Evolutionary conservation across 2,113 vertebrate species (phyloP).

Genomic region (Empidonax traillii): DNA sequence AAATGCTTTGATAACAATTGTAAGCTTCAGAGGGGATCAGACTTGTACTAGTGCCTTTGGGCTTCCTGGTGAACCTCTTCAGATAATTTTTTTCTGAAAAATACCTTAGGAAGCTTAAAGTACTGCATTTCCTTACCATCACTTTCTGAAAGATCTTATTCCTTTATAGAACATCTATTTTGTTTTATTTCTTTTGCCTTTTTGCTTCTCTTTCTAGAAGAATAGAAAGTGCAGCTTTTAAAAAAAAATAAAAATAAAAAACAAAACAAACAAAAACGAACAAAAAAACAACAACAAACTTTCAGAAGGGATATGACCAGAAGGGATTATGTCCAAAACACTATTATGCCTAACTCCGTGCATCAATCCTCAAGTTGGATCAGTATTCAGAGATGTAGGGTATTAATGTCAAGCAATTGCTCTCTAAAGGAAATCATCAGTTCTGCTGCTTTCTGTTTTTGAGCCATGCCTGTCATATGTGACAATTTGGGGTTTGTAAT

Average conservation of each 20-base stretch:
- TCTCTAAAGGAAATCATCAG: background rate
- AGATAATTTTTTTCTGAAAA: background rate
- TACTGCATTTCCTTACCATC: background rate
- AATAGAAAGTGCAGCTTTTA: background rate
- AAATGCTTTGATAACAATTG: background rate
- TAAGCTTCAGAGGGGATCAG: background rate
- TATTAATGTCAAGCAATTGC: background rate
- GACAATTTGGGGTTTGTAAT: background rate
- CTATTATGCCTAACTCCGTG: background rate
- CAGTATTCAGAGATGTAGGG: background rate
- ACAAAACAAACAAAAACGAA: background rate
- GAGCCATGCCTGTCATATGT: constrained; percentile 56
- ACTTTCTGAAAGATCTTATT: background rate
- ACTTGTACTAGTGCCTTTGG: background rate
- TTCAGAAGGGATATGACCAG: background rate
- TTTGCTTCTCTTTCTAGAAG: background rate
- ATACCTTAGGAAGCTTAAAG: background rate
- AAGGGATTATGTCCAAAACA: background rate
- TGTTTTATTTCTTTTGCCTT: background rate
- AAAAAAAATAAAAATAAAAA: background rate
- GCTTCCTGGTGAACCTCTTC: background rate
- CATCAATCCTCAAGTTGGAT: background rate
- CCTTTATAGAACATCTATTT: background rate
- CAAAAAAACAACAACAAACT: background rate
- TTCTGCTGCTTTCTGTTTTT: constrained; percentile 63